Percentiles rank a stretch among this genome's conserved stretches.
Evolutionary conservation across 2,797 vertebrate species (phyloP).

Genomic region (Myotis pilosus): DNA sequence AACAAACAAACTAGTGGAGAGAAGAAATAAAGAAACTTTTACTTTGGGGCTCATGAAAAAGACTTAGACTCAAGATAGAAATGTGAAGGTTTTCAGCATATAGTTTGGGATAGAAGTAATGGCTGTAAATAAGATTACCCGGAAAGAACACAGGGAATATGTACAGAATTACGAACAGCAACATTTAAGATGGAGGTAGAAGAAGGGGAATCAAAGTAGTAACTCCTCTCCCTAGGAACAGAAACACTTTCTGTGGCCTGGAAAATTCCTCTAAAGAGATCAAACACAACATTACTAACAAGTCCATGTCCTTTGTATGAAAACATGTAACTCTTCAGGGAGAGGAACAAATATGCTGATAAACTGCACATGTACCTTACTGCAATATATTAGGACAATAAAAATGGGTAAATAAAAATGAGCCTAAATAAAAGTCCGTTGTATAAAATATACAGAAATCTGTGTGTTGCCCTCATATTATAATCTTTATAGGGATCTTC

Average conservation of each 20-base stretch:
- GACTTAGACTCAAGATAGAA: not conserved
- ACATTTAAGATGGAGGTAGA: not conserved
- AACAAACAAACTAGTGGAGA: not conserved
- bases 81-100: not conserved
- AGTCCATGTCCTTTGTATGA: not conserved
- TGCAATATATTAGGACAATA: not conserved
- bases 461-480: not conserved
- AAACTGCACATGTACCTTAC: not conserved
- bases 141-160: not conserved
- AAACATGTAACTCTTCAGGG: not conserved
- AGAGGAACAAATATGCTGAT: not conserved
- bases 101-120: not conserved
- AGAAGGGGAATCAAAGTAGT: not conserved
- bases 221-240: not conserved
- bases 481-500: not conserved
- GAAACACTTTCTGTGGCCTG: not conserved
- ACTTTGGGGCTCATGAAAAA: not conserved
- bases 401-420: conserved; percentile 4
- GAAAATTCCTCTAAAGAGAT: conserved; percentile 15
- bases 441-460: conserved; percentile 24
- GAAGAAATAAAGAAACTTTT: conserved; percentile 11
- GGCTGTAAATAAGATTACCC: not conserved
- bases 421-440: conserved; percentile 8
- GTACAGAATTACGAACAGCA: not conserved
- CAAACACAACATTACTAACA: not conserved